Evolutionary conservation across 2,113 vertebrate genomes (phyloP), one percentile per base, ranked within the genome.

Genomic region (Epinephelus cyanopodus): DNA sequence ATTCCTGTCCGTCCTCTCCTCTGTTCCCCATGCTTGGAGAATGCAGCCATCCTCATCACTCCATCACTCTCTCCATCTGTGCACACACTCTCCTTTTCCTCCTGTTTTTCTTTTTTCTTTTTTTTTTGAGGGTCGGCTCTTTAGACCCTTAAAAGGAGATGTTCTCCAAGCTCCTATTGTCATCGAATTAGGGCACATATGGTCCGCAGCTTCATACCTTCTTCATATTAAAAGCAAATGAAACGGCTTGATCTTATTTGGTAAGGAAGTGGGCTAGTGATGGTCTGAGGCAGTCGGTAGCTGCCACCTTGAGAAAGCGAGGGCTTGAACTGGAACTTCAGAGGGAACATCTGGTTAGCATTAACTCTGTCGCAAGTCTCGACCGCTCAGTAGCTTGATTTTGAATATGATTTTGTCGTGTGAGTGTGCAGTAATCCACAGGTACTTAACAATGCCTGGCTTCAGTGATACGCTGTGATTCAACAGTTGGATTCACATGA

Each of bases 61-160:
- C 73, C 69, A 70, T 74, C 85, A 39, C 65, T 63, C 13, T 66
- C 81, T 54, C 61, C 74, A 47, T 66, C 72, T 76, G 66, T 68
- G 58, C 9, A 13, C 68, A 71, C 67, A 23, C 77, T 45, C 63
- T 54, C 65, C 23, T 61, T 77, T 78, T 83, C 68, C 11, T 47
- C 2, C n/a, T 0, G 75, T 52, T 82, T 60, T 62, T 2, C 25
- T 48, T 57, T 33, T 50, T 53, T 39, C n/a, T n/a, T 23, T 70
- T 72, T 72, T 62, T 60, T 19, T 23, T 63, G 48, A 56, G 60
- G 48, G 74, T 86, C 3, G 77, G 66, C 78, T 81, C 64, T 64
- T 84, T 82, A 80, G 73, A 87, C 52, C 88, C 92, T 87, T 90
- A 90, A 90, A 91, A 91, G 90, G 92, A 90, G 74, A 87, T 84